These are phyloP conservation scores for Colletes latitarsis DNA, from an alignment of 1,140 invertebrate species.

Conservation along the genomic window DNA sequence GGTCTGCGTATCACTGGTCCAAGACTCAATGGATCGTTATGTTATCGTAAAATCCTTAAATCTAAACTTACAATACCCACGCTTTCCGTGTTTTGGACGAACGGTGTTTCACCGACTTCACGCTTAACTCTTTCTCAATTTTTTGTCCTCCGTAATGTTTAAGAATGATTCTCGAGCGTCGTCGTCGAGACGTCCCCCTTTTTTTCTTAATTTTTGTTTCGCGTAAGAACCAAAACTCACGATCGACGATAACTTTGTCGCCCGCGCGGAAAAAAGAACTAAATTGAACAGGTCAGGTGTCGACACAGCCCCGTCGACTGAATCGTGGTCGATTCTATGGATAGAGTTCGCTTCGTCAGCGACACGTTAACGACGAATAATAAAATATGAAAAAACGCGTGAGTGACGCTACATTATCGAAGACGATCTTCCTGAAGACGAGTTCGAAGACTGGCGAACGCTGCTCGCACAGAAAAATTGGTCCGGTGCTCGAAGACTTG, in stretches of 20 bases:
- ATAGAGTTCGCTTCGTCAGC: background rate
- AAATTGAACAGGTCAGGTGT: no score
- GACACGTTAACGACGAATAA: background rate
- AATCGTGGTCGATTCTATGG: background rate
- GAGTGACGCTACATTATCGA: background rate
- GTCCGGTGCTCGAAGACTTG: background rate
- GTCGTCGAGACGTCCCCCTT: background rate
- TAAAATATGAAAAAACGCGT: background rate
- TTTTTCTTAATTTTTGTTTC: background rate
- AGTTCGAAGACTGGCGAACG: no score
- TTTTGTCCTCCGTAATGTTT: no score
- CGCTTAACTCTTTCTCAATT: no score
- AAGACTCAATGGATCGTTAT: background rate
- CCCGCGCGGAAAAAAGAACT: background rate
- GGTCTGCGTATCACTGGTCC: background rate
- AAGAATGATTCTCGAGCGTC: background rate
- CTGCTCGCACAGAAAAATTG: slow-evolving; percentile 5
- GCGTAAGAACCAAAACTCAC: background rate
- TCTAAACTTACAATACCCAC: slow-evolving; percentile 6
- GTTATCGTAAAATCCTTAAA: slow-evolving; percentile 15
- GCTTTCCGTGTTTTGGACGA: slow-evolving; percentile 10
- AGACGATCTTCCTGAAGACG: background rate
- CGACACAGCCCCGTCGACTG: no score
- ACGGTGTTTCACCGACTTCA: background rate
- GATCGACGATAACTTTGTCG: no score